Base-by-base conservation (phyloP, 2,888 invertebrate species). In the Cantharis flavilabris region DNA sequence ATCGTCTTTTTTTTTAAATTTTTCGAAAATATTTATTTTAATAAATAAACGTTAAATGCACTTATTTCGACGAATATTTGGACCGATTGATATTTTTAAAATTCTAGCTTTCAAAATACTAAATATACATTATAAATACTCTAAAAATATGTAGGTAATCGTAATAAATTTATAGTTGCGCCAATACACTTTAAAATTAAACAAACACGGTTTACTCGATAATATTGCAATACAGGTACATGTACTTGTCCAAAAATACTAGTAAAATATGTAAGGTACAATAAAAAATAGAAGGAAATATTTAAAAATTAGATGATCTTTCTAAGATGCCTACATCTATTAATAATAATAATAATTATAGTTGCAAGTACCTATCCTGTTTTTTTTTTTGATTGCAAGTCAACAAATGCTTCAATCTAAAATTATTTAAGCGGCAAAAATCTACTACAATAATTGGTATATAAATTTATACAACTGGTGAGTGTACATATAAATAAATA, bases 321-420 rank as follows among this genome's bases (percentile, higher is more conserved):
- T n/a, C 20, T 67, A 67, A 67, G 26, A 67, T 26, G 26, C 65
- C 65, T 67, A 67, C 18, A 13, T 67, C 65, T 67, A 67, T 49
- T 49, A 49, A 49, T 49, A 49, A 49, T 33, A 33, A 33, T 49
- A 49, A 49, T 49, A 49, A 49, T 49, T 49, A 49, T 28, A 71
- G 49, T 63, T 73, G 70, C 73, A 73, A 73, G 69, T 62, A 73
- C 69, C 73, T 73, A 67, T 67, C 26, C 65, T 67, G 65, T 67
- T 26, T 26, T 67, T 23, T 65, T 64, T 76, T 84, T 83, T 83
- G 83, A 84, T 86, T 87, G 86, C 87, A 86, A 86, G 84, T 86
- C 85, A 87, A 87, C 87, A 87, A 87, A 86, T 87, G 87, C 86
- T 83, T 82, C 77, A 75, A 83, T 82, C 81, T 82, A 81, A 82